Conservation (phyloP, 1,140 invertebrate genomes). For the Leptinotarsa texana region DNA sequence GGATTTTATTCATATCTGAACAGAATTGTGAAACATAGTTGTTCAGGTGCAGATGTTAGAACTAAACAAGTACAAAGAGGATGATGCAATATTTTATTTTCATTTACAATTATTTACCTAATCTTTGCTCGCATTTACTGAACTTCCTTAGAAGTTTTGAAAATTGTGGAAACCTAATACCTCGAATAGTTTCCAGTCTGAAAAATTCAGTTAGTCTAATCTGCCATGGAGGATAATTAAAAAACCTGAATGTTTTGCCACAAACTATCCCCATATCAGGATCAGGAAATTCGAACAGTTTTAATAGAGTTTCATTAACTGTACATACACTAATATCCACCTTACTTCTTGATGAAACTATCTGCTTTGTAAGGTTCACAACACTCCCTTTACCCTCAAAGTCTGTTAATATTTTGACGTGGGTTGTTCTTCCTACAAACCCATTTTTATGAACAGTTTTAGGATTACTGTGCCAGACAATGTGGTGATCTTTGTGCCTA, state of each 20-base stretch:
- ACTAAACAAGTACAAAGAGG: neutral
- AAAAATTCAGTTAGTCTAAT: conserved; percentile 71
- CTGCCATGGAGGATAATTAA: conserved; percentile 72
- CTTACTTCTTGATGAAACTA: conserved; percentile 48
- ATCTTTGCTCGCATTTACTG: conserved; percentile 69
- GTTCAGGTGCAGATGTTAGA: no score
- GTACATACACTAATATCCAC: conserved; percentile 56
- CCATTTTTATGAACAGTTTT: conserved; percentile 64
- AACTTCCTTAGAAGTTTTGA: conserved; percentile 62
- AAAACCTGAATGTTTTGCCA: conserved; percentile 62
- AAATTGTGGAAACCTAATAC: conserved; percentile 61
- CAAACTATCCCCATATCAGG: conserved; percentile 69
- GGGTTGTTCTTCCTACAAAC: conserved; percentile 53
- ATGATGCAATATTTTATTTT: conserved; percentile 12
- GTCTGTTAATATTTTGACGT: conserved; percentile 57
- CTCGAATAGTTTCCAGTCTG: conserved; percentile 61
- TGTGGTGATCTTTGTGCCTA: conserved; percentile 59
- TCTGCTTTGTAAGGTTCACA: conserved; percentile 54
- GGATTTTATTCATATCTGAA: neutral
- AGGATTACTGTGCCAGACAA: conserved; percentile 62
- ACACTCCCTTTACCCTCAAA: conserved; percentile 64
- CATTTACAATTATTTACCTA: conserved; percentile 61
- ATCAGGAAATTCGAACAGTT: conserved; percentile 63
- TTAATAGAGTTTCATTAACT: conserved; percentile 58
- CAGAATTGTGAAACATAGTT: neutral